Evolutionary conservation across 2,113 vertebrate species (phyloP), one percentile per base, ranked within the genome.

Genomic region (Phrynosoma platyrhinos): DNA sequence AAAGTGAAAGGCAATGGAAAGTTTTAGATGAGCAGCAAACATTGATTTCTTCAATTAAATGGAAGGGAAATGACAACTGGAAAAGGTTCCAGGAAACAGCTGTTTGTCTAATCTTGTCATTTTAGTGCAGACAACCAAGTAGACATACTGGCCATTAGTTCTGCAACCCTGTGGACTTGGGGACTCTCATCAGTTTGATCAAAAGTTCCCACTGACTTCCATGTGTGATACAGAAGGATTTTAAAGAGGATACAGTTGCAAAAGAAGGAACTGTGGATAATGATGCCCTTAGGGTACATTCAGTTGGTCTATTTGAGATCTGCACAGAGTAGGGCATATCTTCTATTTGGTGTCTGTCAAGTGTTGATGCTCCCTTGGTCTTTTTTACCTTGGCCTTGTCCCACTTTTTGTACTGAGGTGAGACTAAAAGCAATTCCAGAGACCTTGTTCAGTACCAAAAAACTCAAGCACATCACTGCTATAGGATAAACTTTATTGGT

Each of bases 1-100:
- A 95, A 93, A 95, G 81, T 93, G 81, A 88, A 95, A 94, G 94
- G 94, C 90, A 93, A 95, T 94, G 87, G 9, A 80, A 93, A 95
- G 83, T 91, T 95, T 94, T 90, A 92, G 90, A 91, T 80, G 90
- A 87, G 92, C 92, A 92, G 88, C 92, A 94, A 94, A 93, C 92
- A 94, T 89, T 93, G 90, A 95, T 95, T 95, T 95, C 90, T 94
- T 94, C 91, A 89, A 69, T 36, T 90, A 79, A 79, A 89, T 32
- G 68, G 66, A 30, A 40, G 30, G 83, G 1, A 8, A 66, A 64
- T 20, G 36, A 82, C 92, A 91, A 81, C 86, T 87, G 77, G 82
- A 83, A 87, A 83, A 91, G 76, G 91, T 84, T 90, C 85, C 84
- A 71, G 4, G 25, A 36, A 88, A 92, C 89, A 89, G 91, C 91